Evolutionary conservation across 1,140 invertebrate species (phyloP), one percentile per base, ranked within the genome.

Genomic region (Orchesella cincta): DNA sequence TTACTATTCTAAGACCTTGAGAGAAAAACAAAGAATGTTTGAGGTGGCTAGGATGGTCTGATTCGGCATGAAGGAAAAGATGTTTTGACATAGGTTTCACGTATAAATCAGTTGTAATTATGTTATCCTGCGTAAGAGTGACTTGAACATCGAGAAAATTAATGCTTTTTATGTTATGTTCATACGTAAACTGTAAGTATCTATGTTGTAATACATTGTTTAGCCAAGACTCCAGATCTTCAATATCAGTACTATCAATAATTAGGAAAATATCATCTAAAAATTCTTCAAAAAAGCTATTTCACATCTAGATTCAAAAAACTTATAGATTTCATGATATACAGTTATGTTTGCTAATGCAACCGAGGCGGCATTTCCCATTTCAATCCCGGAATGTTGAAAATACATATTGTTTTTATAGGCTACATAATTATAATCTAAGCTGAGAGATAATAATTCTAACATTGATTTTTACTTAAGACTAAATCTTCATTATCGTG

Each of bases 361-460:
- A 2, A 73, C 71, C 2, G 14, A 23, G 23, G 71, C 71, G n/a
- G 34, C 5, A 23, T 73, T 73, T 5, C 71, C 71, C 71, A 73
- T 73, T 46, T 73, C 35, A 39, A 73, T 73, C 16, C 71, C 71
- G 2, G 5, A 1, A 23, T n/a, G n/a, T 46, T 73, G 71, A 23
- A 23, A 46, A 26, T 31, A 73, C 3, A n/a, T n/a, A 2, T 46
- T n/a, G 46, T 73, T 73, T 2, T 36, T 31, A 46, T 8, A 73
- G 36, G 36, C 14, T 20, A 73, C 34, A 29, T 73, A 51, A 46
- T 73, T 73, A 23, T 73, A 73, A 16, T 73, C 71, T 46, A 73
- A 29, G 28, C 71, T 46, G 36, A 73, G 46, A 8, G 18, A n/a
- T 39, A 73, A 14, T 8, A 73, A 28, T 20, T 73, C 36, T 39